Percentiles rank a stretch among this genome's conserved stretches.
These are phyloP conservation scores for Aegithalos caudatus DNA, from an alignment of 2,113 vertebrate species.

Conservation along the genomic window DNA sequence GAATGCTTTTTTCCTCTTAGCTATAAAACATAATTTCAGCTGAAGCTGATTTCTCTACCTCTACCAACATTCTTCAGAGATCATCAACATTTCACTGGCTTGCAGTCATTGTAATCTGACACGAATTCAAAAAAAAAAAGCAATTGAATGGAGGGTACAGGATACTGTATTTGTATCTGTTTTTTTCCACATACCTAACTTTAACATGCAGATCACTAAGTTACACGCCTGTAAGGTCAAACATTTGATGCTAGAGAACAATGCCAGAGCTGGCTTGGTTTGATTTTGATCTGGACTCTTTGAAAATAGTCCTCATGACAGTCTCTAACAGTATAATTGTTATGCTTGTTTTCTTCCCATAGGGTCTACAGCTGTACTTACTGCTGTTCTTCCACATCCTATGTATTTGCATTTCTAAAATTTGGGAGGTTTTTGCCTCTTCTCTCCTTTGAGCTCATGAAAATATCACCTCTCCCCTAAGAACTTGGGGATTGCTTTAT, in stretches of 20 bases:
- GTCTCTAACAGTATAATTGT: background rate
- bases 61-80: background rate
- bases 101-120: background rate
- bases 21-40: background rate
- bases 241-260: background rate
- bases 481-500: background rate
- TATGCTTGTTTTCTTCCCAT: background rate
- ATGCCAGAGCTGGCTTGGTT: background rate
- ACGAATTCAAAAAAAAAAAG: background rate
- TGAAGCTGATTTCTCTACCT: background rate
- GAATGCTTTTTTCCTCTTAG: background rate
- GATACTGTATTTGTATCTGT: background rate
- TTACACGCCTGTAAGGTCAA: background rate
- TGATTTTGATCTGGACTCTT: background rate
- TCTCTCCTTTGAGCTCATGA: background rate
- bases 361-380: background rate
- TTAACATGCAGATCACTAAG: background rate
- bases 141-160: background rate
- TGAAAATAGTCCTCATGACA: background rate
- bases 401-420: background rate
- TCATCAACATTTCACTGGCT: background rate
- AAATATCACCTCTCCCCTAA: background rate
- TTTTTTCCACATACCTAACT: background rate
- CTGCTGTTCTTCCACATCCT: background rate
- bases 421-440: background rate